phyloP scores from a whole-genome alignment of 2,797 vertebrate species.

The Lithobates pipiens region DNA sequence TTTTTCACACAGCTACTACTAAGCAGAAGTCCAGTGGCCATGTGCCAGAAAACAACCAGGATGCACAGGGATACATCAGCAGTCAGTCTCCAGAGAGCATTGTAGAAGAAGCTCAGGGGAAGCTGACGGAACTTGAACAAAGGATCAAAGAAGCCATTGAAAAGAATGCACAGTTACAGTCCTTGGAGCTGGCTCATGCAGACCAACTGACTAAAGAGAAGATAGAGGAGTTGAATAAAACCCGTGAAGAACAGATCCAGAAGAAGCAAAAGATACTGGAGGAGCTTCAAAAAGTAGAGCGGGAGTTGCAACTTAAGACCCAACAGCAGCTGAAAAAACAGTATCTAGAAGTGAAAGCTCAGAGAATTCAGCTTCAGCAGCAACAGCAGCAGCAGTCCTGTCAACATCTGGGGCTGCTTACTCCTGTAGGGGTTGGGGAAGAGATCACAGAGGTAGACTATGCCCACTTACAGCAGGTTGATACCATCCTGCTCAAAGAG shows the following conservation, averaged over 20 bases:
- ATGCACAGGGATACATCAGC: conserved; percentile 85
- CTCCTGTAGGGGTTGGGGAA: conserved; percentile 81
- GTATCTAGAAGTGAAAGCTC: conserved; percentile 84
- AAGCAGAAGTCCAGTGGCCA: conserved; percentile 87
- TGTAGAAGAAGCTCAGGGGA: conserved; percentile 88
- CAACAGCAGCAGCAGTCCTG: conserved; percentile 79
- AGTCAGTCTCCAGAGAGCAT: conserved; percentile 88
- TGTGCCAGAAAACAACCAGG: conserved; percentile 84
- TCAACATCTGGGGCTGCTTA: conserved; percentile 81
- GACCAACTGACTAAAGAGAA: conserved; percentile 87
- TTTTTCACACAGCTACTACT: conserved; percentile 87
- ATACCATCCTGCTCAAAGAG: conserved; percentile 82
- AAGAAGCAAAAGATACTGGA: conserved; percentile 87
- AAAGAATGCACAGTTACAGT: conserved; percentile 85
- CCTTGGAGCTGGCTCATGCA: conserved; percentile 83
- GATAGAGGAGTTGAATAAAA: conserved; percentile 86
- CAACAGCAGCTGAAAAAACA: conserved; percentile 86
- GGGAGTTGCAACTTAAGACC: conserved; percentile 84
- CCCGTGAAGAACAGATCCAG: conserved; percentile 84
- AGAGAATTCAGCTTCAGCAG: conserved; percentile 82
- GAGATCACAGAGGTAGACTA: conserved; percentile 84
- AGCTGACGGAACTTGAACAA: conserved; percentile 86
- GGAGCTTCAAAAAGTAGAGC: conserved; percentile 84
- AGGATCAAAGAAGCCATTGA: conserved; percentile 88
- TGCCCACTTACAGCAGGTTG: conserved; percentile 82